Base-by-base conservation (phyloP, 1,140 invertebrate species). In the Drosophila teissieri region DNA sequence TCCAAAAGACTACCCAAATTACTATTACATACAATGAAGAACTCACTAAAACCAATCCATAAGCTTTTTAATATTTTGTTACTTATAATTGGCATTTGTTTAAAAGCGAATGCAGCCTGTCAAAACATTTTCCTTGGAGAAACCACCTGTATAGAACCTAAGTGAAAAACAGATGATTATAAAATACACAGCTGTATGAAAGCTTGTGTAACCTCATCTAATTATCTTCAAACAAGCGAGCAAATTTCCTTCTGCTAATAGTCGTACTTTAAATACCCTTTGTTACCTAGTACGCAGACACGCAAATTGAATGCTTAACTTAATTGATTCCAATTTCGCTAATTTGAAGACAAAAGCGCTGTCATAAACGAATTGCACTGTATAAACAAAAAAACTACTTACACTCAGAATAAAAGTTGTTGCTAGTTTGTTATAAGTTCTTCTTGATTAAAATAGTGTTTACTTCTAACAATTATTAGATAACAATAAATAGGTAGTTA, bases 161-260 rank as follows among this genome's bases (percentile, higher is more conserved):
- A n/a, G 31, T 15, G 12, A 27, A 27, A 40, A 27, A 56, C 34
- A 24, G 22, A 5, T 11, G 7, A 27, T 22, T 24, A n/a, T 22
- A n/a, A 27, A 34, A 52, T 12, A 19, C 11, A 36, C 48, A 51
- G 24, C 15, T 73, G 24, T 36, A 40, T 68, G 39, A 52, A 31
- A 52, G 31, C 34, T 34, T 51, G 27, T 51, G 48, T 51, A 17
- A 17, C n/a, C 42, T 55, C 48, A 45, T 63, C 67, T 68, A 82
- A 84, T 85, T 84, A 80, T 85, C 76, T 79, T 69, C 76, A 76
- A 72, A 72, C 76, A 85, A 73, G 34, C 39, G 27, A 56, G 49
- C 53, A 37, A 68, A 68, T 77, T 51, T 62, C 73, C 57, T 55
- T 64, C 70, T 63, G 60, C 44, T 42, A 24, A 10, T 48, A 49